Percentiles rank a stretch among this genome's conserved stretches.
Conservation (phyloP, 1,140 invertebrate genomes). For the Chelonus insularis region DNA sequence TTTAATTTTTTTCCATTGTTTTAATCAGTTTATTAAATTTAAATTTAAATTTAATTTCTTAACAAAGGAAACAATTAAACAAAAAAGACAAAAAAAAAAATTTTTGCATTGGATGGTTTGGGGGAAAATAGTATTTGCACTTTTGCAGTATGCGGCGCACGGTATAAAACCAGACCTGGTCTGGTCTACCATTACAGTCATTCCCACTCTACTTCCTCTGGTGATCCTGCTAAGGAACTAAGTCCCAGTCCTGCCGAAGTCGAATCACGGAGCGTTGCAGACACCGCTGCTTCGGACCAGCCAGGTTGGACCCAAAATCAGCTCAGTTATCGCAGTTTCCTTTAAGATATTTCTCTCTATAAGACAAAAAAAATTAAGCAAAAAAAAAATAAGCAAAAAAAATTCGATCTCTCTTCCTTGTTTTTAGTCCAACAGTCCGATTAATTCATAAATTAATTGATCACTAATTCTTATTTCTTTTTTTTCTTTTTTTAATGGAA, state of each 20-base stretch:
- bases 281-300: conserved; percentile 61
- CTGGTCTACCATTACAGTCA: conserved; percentile 96
- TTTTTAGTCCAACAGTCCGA: conserved; percentile 34
- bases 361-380: conserved; percentile 20
- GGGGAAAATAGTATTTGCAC: conserved; percentile 62
- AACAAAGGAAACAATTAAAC: conserved; percentile 32
- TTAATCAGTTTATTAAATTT: not conserved
- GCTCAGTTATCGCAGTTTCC: conserved; percentile 54
- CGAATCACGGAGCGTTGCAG: conserved; percentile 61
- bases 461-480: too few species aligned
- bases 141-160: conserved; percentile 89
- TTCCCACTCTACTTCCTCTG: conserved; percentile 74
- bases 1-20: not conserved
- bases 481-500: not conserved
- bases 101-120: conserved; percentile 57
- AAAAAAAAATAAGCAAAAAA: conserved; percentile 11
- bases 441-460: conserved; percentile 25
- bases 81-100: conserved; percentile 32
- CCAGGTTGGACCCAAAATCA: conserved; percentile 61
- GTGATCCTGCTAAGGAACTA: conserved; percentile 63
- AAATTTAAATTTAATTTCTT: not conserved
- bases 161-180: conserved; percentile 96
- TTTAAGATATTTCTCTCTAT: conserved; percentile 23
- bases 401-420: conserved; percentile 29
- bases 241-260: conserved; percentile 61